phyloP scores from a whole-genome alignment of 2,113 vertebrate species.

The Rallus limicola region DNA sequence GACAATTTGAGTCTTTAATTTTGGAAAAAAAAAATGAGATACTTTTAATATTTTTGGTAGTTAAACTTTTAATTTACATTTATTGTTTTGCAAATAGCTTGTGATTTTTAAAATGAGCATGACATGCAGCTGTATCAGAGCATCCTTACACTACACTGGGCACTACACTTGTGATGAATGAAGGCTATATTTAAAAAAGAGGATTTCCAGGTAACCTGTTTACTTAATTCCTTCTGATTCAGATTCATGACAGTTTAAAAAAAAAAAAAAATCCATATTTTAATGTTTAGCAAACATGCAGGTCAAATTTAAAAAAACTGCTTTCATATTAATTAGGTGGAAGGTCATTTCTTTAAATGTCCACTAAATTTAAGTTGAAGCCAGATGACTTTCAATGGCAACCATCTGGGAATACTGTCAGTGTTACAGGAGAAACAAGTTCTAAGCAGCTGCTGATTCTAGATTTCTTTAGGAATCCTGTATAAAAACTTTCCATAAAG shows the following conservation, averaged over 20 bases:
- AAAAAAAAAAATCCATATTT: not conserved
- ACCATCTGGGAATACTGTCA: not conserved
- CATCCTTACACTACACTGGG: not conserved
- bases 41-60: not conserved
- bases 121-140: not conserved
- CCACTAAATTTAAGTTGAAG: not conserved
- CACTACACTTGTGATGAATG: not conserved
- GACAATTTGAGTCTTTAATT: not conserved
- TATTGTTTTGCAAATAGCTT: not conserved
- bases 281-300: not conserved
- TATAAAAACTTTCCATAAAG: not conserved
- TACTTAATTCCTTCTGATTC: not conserved
- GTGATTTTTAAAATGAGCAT: not conserved
- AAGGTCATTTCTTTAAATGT: not conserved
- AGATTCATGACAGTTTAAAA: not conserved
- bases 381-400: not conserved
- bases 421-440: not conserved
- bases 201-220: not conserved
- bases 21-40: not conserved
- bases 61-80: not conserved
- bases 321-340: not conserved
- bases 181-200: not conserved
- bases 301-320: not conserved
- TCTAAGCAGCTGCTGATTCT: not conserved
- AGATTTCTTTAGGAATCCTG: not conserved